These are phyloP conservation scores for Poecilia picta DNA, from an alignment of 2,797 vertebrate species.

Conservation along the genomic window DNA sequence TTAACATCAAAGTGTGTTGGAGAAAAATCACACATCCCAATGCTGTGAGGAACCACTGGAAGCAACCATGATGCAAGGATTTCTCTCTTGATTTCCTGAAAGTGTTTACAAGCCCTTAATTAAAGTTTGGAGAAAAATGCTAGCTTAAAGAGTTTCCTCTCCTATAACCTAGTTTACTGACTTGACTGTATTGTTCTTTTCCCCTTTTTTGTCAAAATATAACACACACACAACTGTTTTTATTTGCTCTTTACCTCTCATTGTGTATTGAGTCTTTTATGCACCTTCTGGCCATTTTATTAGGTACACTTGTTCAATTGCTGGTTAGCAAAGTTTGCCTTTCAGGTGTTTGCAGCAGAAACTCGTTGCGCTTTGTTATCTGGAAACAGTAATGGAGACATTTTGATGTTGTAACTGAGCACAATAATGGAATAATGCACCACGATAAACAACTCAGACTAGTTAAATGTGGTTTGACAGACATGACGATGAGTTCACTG, in stretches of 20 bases:
- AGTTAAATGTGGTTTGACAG: neutral
- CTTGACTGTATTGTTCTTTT: neutral
- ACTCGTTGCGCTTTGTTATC: neutral
- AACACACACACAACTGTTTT: neutral
- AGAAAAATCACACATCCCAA: constrained; percentile 28
- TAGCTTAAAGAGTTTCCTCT: constrained; percentile 33
- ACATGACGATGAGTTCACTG: neutral
- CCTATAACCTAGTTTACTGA: constrained; percentile 46
- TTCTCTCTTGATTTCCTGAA: constrained; percentile 50
- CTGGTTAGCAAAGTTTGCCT: neutral
- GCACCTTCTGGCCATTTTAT: neutral
- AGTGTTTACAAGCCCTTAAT: constrained; percentile 34
- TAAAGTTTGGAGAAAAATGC: constrained; percentile 16
- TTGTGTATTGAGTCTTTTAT: neutral
- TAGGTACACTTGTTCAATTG: neutral
- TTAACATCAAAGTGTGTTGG: constrained; percentile 55
- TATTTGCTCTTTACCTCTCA: neutral
- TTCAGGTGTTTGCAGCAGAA: neutral
- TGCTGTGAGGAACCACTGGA: constrained; percentile 47
- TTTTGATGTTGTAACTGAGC: neutral
- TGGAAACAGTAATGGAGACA: neutral
- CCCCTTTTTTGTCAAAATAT: neutral
- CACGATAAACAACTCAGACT: neutral
- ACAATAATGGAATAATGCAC: neutral
- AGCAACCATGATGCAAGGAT: constrained; percentile 67